These are phyloP conservation scores for Archivesica marissinica DNA, from an alignment of 1,140 invertebrate species.

Conservation along the genomic window DNA sequence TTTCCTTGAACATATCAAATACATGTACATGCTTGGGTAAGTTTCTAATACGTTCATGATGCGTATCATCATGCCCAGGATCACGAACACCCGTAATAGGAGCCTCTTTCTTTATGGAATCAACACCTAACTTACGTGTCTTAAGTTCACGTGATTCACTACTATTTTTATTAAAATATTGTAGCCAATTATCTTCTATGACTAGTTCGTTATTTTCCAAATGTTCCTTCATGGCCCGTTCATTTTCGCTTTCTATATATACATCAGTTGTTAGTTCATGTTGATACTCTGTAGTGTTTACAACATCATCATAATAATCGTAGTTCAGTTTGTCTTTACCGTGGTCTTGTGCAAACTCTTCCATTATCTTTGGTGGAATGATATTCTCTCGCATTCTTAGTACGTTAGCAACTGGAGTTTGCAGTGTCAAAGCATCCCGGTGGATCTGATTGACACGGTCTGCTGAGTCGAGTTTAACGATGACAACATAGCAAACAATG, in stretches of 20 bases:
- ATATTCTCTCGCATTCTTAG: neutral
- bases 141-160: neutral
- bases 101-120: neutral
- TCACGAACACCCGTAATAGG: neutral
- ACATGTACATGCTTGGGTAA: conserved; percentile 25
- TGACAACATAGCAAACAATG: conserved; percentile 26
- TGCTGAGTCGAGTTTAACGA: conserved; percentile 4
- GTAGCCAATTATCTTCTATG: conserved; percentile 13
- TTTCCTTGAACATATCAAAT: conserved; percentile 28
- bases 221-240: conserved; percentile 11
- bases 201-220: conserved; percentile 7
- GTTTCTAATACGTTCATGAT: neutral
- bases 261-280: neutral
- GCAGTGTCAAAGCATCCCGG: neutral
- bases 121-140: neutral
- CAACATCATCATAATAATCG: conserved; percentile 37
- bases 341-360: conserved; percentile 27
- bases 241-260: neutral
- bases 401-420: neutral
- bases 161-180: neutral
- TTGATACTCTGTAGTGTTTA: neutral
- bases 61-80: neutral
- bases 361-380: conserved; percentile 21
- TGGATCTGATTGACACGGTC: neutral
- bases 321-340: neutral